These are phyloP conservation scores for Typhlichthys eigenmanni DNA, from an alignment of 2,797 vertebrate species.

Conservation along the genomic window DNA sequence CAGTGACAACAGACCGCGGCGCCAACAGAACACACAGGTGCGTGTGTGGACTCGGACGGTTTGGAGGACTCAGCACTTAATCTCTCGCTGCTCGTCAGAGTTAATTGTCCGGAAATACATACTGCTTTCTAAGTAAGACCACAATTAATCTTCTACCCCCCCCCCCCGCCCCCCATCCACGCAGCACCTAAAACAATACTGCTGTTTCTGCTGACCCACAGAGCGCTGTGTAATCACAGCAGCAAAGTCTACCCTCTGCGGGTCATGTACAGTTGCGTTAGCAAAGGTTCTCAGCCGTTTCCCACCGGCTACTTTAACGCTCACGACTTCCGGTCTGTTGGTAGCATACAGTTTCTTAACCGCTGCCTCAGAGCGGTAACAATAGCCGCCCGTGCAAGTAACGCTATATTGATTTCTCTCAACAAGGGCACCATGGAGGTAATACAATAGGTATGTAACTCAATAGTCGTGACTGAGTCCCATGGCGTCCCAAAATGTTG, in stretches of 20 bases:
- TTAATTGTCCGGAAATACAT: constrained; percentile 69
- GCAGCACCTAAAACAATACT: constrained; percentile 40
- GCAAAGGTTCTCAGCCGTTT: too few species aligned
- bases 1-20: constrained; percentile 11
- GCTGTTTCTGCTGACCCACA: constrained; percentile 73
- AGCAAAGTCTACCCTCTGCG: neutral
- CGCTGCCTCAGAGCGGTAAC: constrained; percentile 37
- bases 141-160: constrained; percentile 70
- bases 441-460: constrained; percentile 55
- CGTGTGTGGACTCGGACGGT: constrained; percentile 27
- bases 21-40: constrained; percentile 21
- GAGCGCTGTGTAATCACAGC: constrained; percentile 23
- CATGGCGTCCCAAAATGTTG: too few species aligned
- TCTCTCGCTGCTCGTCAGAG: constrained; percentile 44
- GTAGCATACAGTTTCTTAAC: constrained; percentile 53
- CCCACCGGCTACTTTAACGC: neutral
- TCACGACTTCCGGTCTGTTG: constrained; percentile 23
- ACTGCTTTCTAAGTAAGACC: constrained; percentile 56
- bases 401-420: constrained; percentile 65
- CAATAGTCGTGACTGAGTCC: constrained; percentile 31
- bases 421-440: constrained; percentile 61
- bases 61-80: constrained; percentile 57
- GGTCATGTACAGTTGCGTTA: too few species aligned
- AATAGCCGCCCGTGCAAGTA: constrained; percentile 40
- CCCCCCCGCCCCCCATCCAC: constrained; percentile 10